Evolutionary conservation across 2,113 vertebrate genomes (phyloP).

Genomic region (Rhinoderma darwinii): DNA sequence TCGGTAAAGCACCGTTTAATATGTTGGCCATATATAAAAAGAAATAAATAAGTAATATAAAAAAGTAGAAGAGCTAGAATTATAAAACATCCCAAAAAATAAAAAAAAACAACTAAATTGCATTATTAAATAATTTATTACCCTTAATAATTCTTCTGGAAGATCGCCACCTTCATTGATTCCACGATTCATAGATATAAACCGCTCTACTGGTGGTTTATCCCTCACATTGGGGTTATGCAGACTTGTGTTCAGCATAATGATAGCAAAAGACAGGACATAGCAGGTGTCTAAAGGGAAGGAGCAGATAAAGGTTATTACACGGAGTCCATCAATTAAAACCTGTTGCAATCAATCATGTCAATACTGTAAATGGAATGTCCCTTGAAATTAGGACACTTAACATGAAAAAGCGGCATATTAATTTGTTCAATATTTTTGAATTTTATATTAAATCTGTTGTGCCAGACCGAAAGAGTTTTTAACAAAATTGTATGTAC

Average conservation of each 20-base stretch:
- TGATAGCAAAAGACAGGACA: constrained; percentile 94
- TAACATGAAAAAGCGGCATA: no score
- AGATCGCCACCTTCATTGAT: constrained; percentile 98
- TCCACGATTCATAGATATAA: constrained; percentile 97
- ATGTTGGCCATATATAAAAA: neutral
- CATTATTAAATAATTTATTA: constrained; percentile 65
- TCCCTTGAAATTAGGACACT: neutral
- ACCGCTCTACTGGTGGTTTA: constrained; percentile 93
- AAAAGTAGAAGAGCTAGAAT: no score
- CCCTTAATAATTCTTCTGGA: constrained; percentile 93
- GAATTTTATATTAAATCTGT: no score
- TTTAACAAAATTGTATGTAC: no score
- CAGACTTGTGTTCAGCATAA: constrained; percentile 97
- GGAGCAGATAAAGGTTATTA: neutral
- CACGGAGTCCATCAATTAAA: neutral
- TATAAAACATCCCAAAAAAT: no score
- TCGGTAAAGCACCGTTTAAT: neutral
- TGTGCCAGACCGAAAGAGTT: no score
- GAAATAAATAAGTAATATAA: neutral
- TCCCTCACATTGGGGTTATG: constrained; percentile 97
- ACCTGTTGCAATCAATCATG: neutral
- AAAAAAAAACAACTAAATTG: neutral
- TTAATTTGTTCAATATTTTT: no score
- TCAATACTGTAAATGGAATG: neutral
- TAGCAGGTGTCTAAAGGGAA: constrained; percentile 90